Evolutionary conservation across 2,888 invertebrate species (phyloP).

Genomic region (Melipona bicolor): DNA sequence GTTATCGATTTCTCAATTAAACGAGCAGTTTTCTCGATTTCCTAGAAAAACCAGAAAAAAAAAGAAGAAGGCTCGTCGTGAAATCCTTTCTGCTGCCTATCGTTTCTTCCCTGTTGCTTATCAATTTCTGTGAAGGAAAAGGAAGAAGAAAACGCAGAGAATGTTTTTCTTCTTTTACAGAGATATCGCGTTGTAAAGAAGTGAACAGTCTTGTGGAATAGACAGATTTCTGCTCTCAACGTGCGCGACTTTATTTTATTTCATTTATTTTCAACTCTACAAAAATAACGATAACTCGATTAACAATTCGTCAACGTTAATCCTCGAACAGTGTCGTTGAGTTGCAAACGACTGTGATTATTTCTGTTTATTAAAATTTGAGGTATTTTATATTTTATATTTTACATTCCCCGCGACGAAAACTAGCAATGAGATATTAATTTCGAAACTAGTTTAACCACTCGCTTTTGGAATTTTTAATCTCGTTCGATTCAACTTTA

Average conservation of each 20-base stretch:
- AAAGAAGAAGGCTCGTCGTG: neutral
- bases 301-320: neutral
- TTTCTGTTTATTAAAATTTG: neutral
- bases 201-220: neutral
- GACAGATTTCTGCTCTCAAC: conserved; percentile 10
- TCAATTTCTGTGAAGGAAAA: neutral
- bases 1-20: conserved; percentile 26
- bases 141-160: neutral
- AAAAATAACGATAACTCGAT: neutral
- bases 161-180: neutral
- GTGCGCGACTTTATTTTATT: neutral
- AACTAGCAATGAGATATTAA: too few species aligned
- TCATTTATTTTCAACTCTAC: neutral
- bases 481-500: too few species aligned
- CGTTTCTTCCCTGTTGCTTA: neutral
- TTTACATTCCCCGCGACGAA: too few species aligned
- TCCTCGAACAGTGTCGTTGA: too few species aligned
- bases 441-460: too few species aligned
- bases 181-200: neutral
- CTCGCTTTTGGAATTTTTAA: too few species aligned
- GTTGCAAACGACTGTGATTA: too few species aligned
- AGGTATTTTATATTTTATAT: too few species aligned
- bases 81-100: neutral
- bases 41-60: neutral
- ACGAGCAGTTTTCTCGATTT: conserved; percentile 11